Evolutionary conservation across 2,113 vertebrate genomes (phyloP), one percentile per base, ranked within the genome.

Genomic region (Raphicerus campestris): DNA sequence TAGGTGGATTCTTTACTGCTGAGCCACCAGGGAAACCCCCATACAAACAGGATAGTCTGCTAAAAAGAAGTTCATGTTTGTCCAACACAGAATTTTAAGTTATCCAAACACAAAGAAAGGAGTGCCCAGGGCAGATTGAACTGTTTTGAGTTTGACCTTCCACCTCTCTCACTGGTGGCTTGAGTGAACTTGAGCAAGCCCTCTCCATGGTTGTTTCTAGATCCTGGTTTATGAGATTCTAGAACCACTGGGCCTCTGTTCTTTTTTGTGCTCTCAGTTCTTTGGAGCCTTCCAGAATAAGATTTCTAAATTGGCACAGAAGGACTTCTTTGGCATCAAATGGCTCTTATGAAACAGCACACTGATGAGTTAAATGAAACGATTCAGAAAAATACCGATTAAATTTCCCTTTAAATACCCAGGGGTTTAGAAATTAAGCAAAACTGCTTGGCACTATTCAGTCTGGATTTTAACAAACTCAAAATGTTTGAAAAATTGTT

Each of bases 381-480:
- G 66, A 98, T 97, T 98, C 97, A 97, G 96, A 97, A 98, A 97
- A 97, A 97, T 96, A 92, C 98, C 45, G 93, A 97, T 98, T 98
- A 96, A 97, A 97, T 98, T 98, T 97, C 97, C 78, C 93, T 87
- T 98, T 91, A 97, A 98, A 98, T 97, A 95, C 98, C 83, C 97
- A 96, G n/a, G 97, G 97, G 98, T 85, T 97, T 98, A 96, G 93
- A 97, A 98, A 98, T 97, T 98, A 98, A 96, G 97, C 85, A 97
- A 96, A 98, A 97, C 70, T 95, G 86, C 94, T 97, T 97, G 97
- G 98, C 98, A 97, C 75, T 70, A 86, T 11, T 87, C 83, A 93
- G 88, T n/a, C 91, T 97, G 95, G 91, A 97, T 97, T 97, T 95
- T 96, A 97, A 96, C 95, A 92, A 97, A 93, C 89, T 89, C 93